Evolutionary conservation across 2,797 vertebrate genomes (phyloP), one percentile per base, ranked within the genome.

Genomic region (Eulemur mongoz): DNA sequence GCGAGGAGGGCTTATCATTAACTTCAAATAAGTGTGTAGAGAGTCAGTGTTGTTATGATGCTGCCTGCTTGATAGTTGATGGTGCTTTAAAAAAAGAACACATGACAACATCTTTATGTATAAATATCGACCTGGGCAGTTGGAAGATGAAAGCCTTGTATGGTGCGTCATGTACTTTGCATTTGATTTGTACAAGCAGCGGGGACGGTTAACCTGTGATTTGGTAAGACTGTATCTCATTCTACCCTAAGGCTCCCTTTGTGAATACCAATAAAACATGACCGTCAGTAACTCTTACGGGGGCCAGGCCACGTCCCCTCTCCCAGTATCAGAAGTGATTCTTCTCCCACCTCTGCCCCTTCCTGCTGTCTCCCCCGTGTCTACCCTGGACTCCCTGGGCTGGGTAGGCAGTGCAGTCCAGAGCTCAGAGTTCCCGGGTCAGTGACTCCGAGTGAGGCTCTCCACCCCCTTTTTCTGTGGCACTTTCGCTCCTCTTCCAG

Each of bases 211-310:
- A 48, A n/a, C 32, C 23, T 50, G 17, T 13, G 45, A 81, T 40
- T 91, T 14, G 73, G 54, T 65, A 48, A 95, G 69, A 43, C 43
- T 15, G 5, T 72, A 12, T 78, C 63, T 67, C 52, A 61, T 8
- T 78, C n/a, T 92, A 63, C 23, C 2, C 0, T 3, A 83, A 67
- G 11, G 18, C 9, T 67, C 43, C 79, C 52, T 79, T 89, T 93
- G 61, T 81, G 61, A 48, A 80, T 67, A 11, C 40, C 20, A 30
- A 7, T 63, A 65, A 91, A 38, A 23, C 72, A 12, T 48, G 27
- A 30, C 22, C 35, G 23, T 78, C n/a, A n/a, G n/a, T 57, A 20
- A 9, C 35, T 73, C 32, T 11, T 1, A 1, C 0, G 0, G 32
- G 40, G 3, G 9, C 25, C 25, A 72, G 52, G 40, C 38, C 35